These are phyloP conservation scores for Hymenochirus boettgeri DNA, from an alignment of 2,113 vertebrate genomes.

Conservation along the genomic window DNA sequence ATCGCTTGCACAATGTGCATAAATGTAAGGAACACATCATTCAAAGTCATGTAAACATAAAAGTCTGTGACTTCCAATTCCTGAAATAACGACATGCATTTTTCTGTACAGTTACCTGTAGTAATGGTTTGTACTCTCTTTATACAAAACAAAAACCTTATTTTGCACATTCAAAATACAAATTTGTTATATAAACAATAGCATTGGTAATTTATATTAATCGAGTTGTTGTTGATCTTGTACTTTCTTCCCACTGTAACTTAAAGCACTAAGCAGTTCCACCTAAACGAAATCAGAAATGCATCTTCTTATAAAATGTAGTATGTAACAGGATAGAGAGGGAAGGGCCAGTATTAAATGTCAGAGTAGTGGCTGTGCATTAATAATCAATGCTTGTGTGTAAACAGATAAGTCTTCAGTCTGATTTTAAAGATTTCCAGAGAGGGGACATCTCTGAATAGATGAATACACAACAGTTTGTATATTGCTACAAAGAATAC, in stretches of 20 bases:
- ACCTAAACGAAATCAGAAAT: not conserved
- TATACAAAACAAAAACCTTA: no score
- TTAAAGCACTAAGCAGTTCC: not conserved
- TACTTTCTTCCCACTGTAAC: not conserved
- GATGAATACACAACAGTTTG: conserved; percentile 37
- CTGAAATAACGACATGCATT: no score
- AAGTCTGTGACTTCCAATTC: no score
- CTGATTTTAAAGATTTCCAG: conserved; percentile 37
- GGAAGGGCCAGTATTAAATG: conserved; percentile 23
- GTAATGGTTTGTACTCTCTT: no score
- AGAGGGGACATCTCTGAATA: conserved; percentile 40
- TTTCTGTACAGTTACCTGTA: no score
- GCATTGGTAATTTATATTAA: no score
- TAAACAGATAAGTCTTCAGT: conserved; percentile 39
- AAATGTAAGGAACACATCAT: no score
- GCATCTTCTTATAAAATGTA: conserved; percentile 23
- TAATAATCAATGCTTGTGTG: conserved; percentile 35
- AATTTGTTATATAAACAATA: no score
- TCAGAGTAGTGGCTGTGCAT: conserved; percentile 25
- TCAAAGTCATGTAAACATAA: no score
- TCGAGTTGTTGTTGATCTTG: no score
- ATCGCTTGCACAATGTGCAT: no score
- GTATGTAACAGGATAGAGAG: conserved; percentile 1
- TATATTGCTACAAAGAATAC: conserved; percentile 26
- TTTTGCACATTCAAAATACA: no score